phyloP scores from a whole-genome alignment of 2,888 invertebrate species.

The Xylota segnis region DNA sequence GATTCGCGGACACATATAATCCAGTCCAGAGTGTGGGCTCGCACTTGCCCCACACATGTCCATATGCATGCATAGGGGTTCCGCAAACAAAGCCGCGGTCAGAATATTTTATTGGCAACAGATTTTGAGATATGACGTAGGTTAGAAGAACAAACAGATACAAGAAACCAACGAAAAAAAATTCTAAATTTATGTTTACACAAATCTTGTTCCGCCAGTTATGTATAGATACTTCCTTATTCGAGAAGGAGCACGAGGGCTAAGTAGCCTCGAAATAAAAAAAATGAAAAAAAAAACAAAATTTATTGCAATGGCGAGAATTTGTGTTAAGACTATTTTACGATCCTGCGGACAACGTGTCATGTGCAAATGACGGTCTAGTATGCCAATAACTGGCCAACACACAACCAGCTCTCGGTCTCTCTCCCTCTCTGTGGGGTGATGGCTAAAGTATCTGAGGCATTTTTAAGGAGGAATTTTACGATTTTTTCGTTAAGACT shows the following conservation, averaged over 20 bases:
- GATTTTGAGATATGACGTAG: constrained; percentile 72
- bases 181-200: constrained; percentile 67
- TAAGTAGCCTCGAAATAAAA: constrained; percentile 50
- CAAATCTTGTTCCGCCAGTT: constrained; percentile 66
- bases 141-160: constrained; percentile 64
- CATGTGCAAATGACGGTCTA: constrained; percentile 50
- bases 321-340: constrained; percentile 51
- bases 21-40: constrained; percentile 57
- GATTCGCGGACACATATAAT: constrained; percentile 53
- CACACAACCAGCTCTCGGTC: neutral
- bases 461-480: constrained; percentile 7
- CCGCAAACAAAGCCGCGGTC: constrained; percentile 41
- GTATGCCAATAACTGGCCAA: neutral
- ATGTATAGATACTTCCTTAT: constrained; percentile 60
- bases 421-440: neutral
- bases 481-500: constrained; percentile 8
- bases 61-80: constrained; percentile 56
- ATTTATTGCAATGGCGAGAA: constrained; percentile 48
- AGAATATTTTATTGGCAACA: constrained; percentile 71
- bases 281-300: neutral
- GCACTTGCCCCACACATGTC: constrained; percentile 37
- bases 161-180: constrained; percentile 31
- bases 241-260: constrained; percentile 38
- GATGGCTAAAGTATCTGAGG: neutral
- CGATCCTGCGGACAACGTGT: constrained; percentile 56